Evolutionary conservation across 2,797 vertebrate genomes (phyloP), one percentile per base, ranked within the genome.

Genomic region (Acanthiza pusilla): DNA sequence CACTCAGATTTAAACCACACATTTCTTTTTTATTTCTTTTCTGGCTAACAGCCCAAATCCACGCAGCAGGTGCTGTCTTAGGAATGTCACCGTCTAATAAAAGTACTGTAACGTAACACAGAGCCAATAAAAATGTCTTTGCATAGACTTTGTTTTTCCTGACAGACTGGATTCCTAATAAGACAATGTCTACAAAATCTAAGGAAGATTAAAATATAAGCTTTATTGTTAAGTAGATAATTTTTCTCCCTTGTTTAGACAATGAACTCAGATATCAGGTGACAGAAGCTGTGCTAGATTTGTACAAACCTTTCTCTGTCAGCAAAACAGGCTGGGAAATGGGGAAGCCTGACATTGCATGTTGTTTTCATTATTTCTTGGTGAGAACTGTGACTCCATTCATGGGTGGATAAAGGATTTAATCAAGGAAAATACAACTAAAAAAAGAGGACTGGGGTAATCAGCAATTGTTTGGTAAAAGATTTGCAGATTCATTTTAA

Each of bases 61-160:
- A 96, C 21, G 2, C 94, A 97, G 97, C 97, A 98, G 97, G 97
- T 98, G 97, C 96, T 97, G 94, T 96, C 96, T 97, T 51, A 21
- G 86, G 96, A 97, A 97, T 97, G 97, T 97, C 96, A 97, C 92
- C 78, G 21, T 97, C 95, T 97, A 97, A 97, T 97, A 97, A 96
- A 98, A 96, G 91, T 89, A 94, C 88, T 21, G 63, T 96, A 98
- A 97, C 95, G 93, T 94, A 97, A 97, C 91, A 96, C 96, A 97
- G 93, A 96, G 65, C 73, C 94, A 97, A 96, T 96, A 96, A 96
- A 96, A 91, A 84, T 96, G 85, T 97, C 79, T 96, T 94, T 79
- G 53, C 85, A 68, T 78, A 79, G 73, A 86, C 88, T 96, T 96
- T 78, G 47, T 83, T 97, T 97, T 95, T 91, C 94, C 91, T 97